Evolutionary conservation across 2,888 invertebrate species (phyloP).

Genomic region (Tinea semifulvella): DNA sequence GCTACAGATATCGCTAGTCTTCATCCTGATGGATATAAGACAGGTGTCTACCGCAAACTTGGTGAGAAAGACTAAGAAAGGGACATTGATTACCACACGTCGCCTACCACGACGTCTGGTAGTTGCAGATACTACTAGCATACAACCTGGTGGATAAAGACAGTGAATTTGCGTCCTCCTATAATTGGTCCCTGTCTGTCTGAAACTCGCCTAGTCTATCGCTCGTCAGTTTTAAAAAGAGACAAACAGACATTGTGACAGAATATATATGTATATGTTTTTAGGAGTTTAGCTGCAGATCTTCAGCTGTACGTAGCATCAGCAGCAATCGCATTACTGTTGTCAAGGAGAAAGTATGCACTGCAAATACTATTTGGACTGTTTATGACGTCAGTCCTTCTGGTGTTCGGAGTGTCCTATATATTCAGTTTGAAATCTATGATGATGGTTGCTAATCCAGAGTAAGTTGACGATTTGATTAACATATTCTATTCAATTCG

Average conservation of each 20-base stretch:
- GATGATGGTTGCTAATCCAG: conserved; percentile 2
- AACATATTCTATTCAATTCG: too few species aligned
- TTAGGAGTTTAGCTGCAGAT: conserved; percentile 2
- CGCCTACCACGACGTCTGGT: neutral
- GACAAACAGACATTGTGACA: too few species aligned
- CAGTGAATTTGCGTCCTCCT: too few species aligned
- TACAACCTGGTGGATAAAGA: neutral
- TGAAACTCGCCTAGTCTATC: too few species aligned
- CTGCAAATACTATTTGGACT: neutral
- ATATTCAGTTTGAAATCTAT: neutral
- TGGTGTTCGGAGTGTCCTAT: conserved; percentile 8
- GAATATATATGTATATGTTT: too few species aligned
- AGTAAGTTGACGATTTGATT: conserved; percentile 1
- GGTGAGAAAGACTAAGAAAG: conserved; percentile 8
- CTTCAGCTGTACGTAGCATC: conserved; percentile 5
- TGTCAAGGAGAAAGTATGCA: conserved; percentile 2
- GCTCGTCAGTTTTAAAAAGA: too few species aligned
- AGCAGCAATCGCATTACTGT: neutral
- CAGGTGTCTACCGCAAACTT: conserved; percentile 9
- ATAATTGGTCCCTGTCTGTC: too few species aligned
- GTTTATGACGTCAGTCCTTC: neutral
- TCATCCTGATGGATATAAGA: neutral
- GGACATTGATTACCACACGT: too few species aligned
- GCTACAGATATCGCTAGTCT: neutral
- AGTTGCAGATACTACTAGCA: neutral